Base-by-base conservation (phyloP, 2,113 vertebrate genomes). In the Lamprotornis superbus region DNA sequence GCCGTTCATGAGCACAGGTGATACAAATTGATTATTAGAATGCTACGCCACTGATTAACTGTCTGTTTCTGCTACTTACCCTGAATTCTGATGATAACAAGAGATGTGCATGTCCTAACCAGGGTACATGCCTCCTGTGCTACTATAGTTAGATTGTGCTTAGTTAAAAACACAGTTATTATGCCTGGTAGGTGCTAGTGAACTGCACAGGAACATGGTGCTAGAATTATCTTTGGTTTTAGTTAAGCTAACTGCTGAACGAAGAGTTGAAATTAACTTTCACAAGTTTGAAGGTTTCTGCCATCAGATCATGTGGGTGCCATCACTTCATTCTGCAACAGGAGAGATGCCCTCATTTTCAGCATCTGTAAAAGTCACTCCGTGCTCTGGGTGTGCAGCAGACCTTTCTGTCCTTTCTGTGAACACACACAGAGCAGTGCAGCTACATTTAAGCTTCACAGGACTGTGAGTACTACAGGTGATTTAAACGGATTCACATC, bases 391-490 rank as follows among this genome's bases (percentile, higher is more conserved):
- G 35, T 35, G 30, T 3, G 5, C 25, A 47, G 63, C 39, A 46
- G 9, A 59, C 17, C 23, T 47, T 70, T 24, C 70, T 16, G 37
- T 15, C 46, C 30, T 46, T 78, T 39, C 75, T 8, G 21, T 22
- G 37, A 59, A 39, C 16, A 11, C 16, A 12, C 5, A 2, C 5
- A 42, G 0, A 64, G 53, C 0, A 0, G 57, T 12, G 57, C 40
- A 84, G 65, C 67, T 42, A 50, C 25, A 63, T 0, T 0, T 21
- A 69, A 22, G 14, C 64, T 42, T 57, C 56, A 64, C 27, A 67
- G 50, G 30, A 42, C 65, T 47, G 9, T 5, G 6, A 73, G 42
- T 33, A 44, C 16, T 46, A 35, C 0, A 1, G 37, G 17, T 31
- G 17, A 68, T 35, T 57, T 30, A 46, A 57, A 64, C 2, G 8